Base-by-base conservation (phyloP, 2,797 vertebrate species). In the Decapterus maruadsi region DNA sequence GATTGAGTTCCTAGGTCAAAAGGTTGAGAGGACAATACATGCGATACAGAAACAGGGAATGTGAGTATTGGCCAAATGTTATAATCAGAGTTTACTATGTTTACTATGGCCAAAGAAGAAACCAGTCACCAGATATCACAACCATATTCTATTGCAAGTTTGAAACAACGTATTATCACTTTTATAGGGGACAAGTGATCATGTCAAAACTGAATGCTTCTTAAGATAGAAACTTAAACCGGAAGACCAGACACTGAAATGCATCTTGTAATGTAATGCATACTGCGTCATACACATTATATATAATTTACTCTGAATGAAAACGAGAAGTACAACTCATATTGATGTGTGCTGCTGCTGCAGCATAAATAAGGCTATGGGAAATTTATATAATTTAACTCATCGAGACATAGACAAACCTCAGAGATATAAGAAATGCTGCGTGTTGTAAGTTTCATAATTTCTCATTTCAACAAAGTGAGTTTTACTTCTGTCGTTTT, bases 1-100 rank as follows among this genome's bases (percentile, higher is more conserved):
- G 92, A 93, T 91, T 93, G 90, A 92, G 90, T 92, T 90, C 89
- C 84, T 87, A 75, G 92, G 94, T 94, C 87, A 90, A 90, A 89
- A 89, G 89, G 91, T 87, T 85, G 72, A 86, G 75, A 86, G 86
- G 85, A 91, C 78, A 79, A 86, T 79, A 70, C 67, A 75, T 54
- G 59, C 68, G 67, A 63, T 78, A 54, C 43, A 55, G 31, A 89
- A 61, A 71, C 45, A 64, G 53, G 58, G 73, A 75, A 42, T 65
- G 29, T 43, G 70, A 84, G 77, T 56, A 60, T 53, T 76, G 68
- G 82, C 42, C 75, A 1, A 53, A 62, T 72, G 72, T 46, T 62
- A 4, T 48, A 46, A 40, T 40, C 68, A 46, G 80, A 75, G 34
- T 68, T 58, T 53, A 56, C 14, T 1, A 56, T 55, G 16, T n/a